Base-by-base conservation (phyloP, 1,140 invertebrate species). In the Lasioglossum albipes region DNA sequence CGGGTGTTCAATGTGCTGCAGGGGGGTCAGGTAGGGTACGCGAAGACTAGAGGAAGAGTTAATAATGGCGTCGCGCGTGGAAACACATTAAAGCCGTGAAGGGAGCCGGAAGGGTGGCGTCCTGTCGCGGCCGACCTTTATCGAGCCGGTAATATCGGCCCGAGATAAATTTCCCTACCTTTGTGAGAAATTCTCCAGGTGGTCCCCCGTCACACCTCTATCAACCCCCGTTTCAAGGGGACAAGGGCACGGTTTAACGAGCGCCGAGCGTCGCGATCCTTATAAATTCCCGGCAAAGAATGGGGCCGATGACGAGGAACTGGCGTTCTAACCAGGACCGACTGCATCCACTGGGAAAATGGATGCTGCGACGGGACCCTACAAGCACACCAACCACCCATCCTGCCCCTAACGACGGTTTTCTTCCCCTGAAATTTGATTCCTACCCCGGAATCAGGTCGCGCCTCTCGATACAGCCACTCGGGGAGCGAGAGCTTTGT, bases 131-230 rank as follows among this genome's bases (percentile, higher is more conserved):
- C n/a, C 57, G n/a, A 27, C 52, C 68, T 78, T 72, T 67, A 66
- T 78, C 80, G 80, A 82, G 61, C 22, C 65, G 57, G 74, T 41
- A 82, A 82, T 82, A 82, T 82, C 80, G 52, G 42, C 49, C 27
- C 22, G 7, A 62, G 75, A 82, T 82, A 78, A 82, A 82, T 82
- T 82, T 72, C 69, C 80, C 41, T 78, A 78, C 61, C 72, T 69
- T 75, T 72, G 69, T 82, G 75, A 78, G 75, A 82, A 78, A 78
- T 78, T 82, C 75, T 61, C 59, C 75, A 81, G 75, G 59, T 72
- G 68, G 59, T 81, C 49, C 18, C 16, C 52, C 13, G 31, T 20
- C 20, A 36, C n/a, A 27, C 52, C n/a, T 7, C 54, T 57, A 6
- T 18, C 20, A 0, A 18, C 52, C 54, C 54, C 7, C 18, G 5